These are phyloP conservation scores for Hylaea fasciaria DNA, from an alignment of 2,888 invertebrate genomes.

Conservation along the genomic window DNA sequence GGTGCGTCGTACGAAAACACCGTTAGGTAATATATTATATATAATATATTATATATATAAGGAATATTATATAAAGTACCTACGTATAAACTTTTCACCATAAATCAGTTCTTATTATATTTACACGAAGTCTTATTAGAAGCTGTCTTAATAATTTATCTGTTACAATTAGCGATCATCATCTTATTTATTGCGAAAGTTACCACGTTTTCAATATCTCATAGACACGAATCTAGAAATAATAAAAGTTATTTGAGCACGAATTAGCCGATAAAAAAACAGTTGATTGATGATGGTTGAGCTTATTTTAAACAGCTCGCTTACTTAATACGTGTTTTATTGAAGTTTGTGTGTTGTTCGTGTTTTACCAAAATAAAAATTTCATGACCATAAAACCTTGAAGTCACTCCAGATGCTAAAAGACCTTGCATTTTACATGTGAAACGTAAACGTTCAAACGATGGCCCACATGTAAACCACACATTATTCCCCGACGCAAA, in stretches of 20 bases:
- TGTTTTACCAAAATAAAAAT: no score
- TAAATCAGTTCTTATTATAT: neutral
- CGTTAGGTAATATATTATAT: no score
- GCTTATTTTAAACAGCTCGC: no score
- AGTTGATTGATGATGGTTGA: no score
- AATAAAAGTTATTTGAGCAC: constrained; percentile 7
- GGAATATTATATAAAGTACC: neutral
- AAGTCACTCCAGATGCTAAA: no score
- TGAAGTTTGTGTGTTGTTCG: no score
- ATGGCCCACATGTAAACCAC: neutral
- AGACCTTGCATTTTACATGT: no score
- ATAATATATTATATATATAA: neutral
- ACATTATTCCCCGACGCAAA: neutral
- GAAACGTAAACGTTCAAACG: no score
- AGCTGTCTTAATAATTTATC: constrained; percentile 35
- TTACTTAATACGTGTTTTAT: no score
- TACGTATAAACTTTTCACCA: neutral
- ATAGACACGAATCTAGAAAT: constrained; percentile 16
- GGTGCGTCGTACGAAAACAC: no score
- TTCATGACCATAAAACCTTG: no score
- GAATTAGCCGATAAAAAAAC: no score
- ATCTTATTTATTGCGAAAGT: constrained; percentile 25
- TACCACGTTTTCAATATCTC: constrained; percentile 8
- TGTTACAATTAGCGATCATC: constrained; percentile 15
- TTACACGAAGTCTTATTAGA: constrained; percentile 9